These are phyloP conservation scores for Cyprinodon variegatus DNA, from an alignment of 2,113 vertebrate genomes.

Conservation along the genomic window DNA sequence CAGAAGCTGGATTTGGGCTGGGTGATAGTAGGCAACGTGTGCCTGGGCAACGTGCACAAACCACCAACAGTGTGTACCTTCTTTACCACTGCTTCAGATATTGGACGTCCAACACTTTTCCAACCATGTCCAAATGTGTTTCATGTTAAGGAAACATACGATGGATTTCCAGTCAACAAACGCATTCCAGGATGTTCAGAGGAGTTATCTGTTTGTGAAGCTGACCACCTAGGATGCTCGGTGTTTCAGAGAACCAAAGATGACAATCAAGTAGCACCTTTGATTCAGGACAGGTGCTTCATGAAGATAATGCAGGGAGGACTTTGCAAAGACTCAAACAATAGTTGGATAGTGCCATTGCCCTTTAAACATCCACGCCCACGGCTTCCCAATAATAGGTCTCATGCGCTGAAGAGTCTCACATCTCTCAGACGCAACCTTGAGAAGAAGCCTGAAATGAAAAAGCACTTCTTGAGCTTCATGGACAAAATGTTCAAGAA, in stretches of 20 bases:
- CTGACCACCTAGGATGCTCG: neutral
- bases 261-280: neutral
- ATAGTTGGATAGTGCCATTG: neutral
- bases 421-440: neutral
- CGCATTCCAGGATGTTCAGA: too few species aligned
- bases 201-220: neutral
- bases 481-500: slow-evolving; percentile 4
- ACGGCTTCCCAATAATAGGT: neutral
- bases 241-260: neutral
- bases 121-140: slow-evolving; percentile 20
- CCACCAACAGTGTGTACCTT: neutral
- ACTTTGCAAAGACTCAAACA: neutral
- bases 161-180: too few species aligned
- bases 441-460: neutral
- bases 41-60: neutral
- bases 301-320: neutral
- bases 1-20: slow-evolving; percentile 47
- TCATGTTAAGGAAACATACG: slow-evolving; percentile 5
- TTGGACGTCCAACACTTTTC: neutral
- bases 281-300: neutral
- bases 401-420: neutral
- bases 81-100: neutral
- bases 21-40: slow-evolving; percentile 37
- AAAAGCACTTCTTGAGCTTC: neutral
- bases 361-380: neutral